Percentiles rank a stretch among this genome's conserved stretches.
Evolutionary conservation across 2,797 vertebrate species (phyloP).

Genomic region (Chloroceryle inda): DNA sequence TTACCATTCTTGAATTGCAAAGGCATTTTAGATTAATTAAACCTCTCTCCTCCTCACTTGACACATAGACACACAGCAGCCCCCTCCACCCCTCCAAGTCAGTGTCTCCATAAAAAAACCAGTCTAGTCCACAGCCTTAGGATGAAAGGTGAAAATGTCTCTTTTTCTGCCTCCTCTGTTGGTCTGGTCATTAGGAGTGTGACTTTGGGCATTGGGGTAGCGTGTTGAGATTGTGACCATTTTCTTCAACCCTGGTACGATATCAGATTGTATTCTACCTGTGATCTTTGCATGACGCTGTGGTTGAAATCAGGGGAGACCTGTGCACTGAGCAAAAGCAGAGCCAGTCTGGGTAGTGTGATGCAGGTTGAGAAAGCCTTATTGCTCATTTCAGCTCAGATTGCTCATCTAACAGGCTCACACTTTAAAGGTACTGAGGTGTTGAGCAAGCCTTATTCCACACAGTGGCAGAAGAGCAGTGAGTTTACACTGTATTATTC

Average conservation of each 20-base stretch:
- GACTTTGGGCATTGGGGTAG: neutral
- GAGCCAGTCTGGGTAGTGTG: neutral
- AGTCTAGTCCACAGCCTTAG: neutral
- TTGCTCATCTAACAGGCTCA: neutral
- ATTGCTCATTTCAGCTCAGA: neutral
- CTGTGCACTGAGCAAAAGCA: neutral
- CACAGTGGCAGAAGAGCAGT: conserved; percentile 22
- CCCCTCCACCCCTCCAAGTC: neutral
- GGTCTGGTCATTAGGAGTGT: neutral
- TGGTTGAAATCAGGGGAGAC: neutral
- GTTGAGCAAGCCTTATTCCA: conserved; percentile 4
- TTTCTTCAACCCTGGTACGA: neutral
- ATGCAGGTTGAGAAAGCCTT: neutral
- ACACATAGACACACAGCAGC: neutral
- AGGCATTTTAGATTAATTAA: conserved; percentile 84
- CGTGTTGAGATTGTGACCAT: neutral
- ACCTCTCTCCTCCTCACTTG: conserved; percentile 65
- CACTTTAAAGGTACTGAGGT: neutral
- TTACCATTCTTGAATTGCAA: conserved; percentile 79
- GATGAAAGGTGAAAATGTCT: conserved; percentile 5
- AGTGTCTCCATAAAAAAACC: conserved; percentile 13
- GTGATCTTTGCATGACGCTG: neutral
- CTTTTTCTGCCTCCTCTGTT: neutral
- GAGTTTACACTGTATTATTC: neutral
- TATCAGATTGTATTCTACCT: neutral